phyloP scores from a whole-genome alignment of 1,140 invertebrate species.

The Formica selysi region DNA sequence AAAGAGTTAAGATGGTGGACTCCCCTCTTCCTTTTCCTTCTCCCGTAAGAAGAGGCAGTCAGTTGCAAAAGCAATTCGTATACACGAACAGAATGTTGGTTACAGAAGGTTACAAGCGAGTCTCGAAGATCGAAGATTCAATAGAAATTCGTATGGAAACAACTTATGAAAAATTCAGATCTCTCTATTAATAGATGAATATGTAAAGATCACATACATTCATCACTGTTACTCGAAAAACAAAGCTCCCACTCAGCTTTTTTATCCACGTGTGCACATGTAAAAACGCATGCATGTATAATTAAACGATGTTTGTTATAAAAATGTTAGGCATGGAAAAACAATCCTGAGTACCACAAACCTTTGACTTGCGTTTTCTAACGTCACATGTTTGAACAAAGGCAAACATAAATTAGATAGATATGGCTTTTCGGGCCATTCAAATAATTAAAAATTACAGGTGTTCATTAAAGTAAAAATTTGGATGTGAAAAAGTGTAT shows the following conservation, averaged over 20 bases:
- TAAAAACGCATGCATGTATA: slow-evolving; percentile 10
- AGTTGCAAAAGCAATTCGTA: slow-evolving; percentile 35
- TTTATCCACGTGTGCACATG: neutral
- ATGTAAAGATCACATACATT: no score
- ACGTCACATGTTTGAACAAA: neutral
- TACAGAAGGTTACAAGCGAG: slow-evolving; percentile 5
- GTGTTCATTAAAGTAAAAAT: neutral
- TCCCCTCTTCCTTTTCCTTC: neutral
- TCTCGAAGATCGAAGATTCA: neutral
- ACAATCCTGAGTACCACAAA: neutral
- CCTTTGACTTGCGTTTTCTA: neutral
- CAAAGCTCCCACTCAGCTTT: no score
- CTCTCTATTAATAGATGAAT: neutral
- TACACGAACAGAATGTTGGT: slow-evolving; percentile 24
- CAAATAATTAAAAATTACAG: slow-evolving; percentile 11
- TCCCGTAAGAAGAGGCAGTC: slow-evolving; percentile 51
- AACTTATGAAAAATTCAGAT: neutral
- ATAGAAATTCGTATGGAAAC: neutral
- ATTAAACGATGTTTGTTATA: slow-evolving; percentile 14
- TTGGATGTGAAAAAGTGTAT: neutral
- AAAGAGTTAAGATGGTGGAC: slow-evolving; percentile 65
- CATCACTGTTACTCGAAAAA: neutral
- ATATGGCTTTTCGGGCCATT: neutral
- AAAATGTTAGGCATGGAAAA: neutral
- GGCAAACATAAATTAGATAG: slow-evolving; percentile 2